Percentiles rank a stretch among this genome's conserved stretches.
Conservation (phyloP, 1,140 invertebrate species). For the Micrasema minimum region DNA sequence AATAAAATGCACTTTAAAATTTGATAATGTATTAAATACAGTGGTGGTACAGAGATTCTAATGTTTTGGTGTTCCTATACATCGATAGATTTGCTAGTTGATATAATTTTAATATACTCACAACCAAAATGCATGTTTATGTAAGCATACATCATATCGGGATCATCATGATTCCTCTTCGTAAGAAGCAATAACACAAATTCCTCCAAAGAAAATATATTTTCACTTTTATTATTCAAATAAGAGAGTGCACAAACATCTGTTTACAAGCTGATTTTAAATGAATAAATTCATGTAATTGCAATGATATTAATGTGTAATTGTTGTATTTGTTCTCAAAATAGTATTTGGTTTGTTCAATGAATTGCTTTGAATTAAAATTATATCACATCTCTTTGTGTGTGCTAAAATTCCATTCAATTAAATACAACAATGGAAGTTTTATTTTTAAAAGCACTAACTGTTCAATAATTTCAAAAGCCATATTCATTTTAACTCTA, state of each 20-base stretch:
- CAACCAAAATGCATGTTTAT: constrained; percentile 48
- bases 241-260: neutral
- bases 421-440: no score
- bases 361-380: no score
- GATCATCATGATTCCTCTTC: constrained; percentile 6
- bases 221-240: neutral
- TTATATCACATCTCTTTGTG: no score
- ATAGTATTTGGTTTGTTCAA: no score
- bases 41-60: constrained; percentile 49
- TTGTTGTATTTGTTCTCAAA: neutral
- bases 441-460: no score
- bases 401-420: no score
- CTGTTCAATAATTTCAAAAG: no score
- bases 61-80: constrained; percentile 51
- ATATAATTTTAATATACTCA: constrained; percentile 50
- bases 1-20: constrained; percentile 44
- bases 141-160: constrained; percentile 31
- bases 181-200: constrained; percentile 27
- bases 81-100: constrained; percentile 49
- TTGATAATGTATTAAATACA: constrained; percentile 44
- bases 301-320: neutral
- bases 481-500: no score
- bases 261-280: neutral
- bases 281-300: neutral
- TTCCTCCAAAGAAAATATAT: neutral